These are phyloP conservation scores for Cercopithecus mitis DNA, from an alignment of 2,797 vertebrate species.

Conservation along the genomic window DNA sequence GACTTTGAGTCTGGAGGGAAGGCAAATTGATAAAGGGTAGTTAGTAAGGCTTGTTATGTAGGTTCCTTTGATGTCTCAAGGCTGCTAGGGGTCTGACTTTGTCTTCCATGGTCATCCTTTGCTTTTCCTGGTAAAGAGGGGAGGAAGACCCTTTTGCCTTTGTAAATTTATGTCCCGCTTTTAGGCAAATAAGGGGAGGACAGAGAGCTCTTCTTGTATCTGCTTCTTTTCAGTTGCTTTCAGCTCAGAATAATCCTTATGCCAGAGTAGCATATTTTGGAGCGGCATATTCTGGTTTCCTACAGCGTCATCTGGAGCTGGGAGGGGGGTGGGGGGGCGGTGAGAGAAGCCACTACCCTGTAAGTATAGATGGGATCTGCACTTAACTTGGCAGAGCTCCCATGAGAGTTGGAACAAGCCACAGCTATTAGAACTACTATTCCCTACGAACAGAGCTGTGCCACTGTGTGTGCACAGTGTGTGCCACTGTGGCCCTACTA, in stretches of 20 bases:
- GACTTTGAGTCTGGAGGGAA: not conserved
- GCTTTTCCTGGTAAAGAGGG: not conserved
- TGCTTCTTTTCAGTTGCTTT: not conserved
- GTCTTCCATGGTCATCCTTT: not conserved
- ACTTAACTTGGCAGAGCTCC: not conserved
- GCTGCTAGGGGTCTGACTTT: not conserved
- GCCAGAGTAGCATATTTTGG: not conserved
- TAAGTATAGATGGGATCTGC: not conserved
- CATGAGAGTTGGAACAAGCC: not conserved
- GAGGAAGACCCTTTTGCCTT: not conserved
- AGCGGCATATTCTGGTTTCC: too few species aligned
- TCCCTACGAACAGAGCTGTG: not conserved
- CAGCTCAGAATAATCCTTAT: not conserved
- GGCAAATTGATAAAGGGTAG: not conserved
- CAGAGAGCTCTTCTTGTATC: not conserved
- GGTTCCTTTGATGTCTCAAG: not conserved
- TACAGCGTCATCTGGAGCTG: not conserved
- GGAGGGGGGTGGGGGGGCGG: too few species aligned
- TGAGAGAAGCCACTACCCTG: not conserved
- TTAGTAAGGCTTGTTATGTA: not conserved
- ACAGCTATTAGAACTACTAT: not conserved
- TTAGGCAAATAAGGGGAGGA: not conserved
- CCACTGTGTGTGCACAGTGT: fast-evolving
- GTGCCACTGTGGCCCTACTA: not conserved
- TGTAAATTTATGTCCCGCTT: not conserved